A percentile compares a stretch with the other conserved stretches of the same genome.
Conservation (phyloP, 2,113 vertebrate species). For the Edolisoma coerulescens region DNA sequence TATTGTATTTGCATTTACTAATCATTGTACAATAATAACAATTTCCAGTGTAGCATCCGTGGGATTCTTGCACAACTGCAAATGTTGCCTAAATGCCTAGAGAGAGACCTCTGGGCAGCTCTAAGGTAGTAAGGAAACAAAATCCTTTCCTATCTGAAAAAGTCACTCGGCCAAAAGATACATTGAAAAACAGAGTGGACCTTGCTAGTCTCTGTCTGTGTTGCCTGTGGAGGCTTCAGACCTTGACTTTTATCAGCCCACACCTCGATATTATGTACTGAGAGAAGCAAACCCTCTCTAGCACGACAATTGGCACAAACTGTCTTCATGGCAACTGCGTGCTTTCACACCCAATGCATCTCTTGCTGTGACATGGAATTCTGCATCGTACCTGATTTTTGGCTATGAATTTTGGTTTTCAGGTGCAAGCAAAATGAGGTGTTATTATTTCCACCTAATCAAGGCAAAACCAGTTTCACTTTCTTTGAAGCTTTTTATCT, state of each 20-base stretch:
- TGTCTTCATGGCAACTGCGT: fast-evolving
- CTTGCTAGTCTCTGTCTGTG: fast-evolving
- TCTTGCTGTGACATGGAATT: fast-evolving
- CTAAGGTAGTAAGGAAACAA: neutral
- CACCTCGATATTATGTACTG: fast-evolving
- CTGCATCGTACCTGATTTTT: neutral
- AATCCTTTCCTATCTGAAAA: neutral
- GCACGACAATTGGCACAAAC: fast-evolving
- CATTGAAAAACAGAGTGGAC: neutral
- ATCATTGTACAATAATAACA: neutral
- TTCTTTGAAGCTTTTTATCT: slow-evolving; percentile 66
- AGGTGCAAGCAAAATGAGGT: neutral
- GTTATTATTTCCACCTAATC: slow-evolving; percentile 33
- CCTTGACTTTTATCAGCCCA: neutral
- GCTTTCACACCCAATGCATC: neutral
- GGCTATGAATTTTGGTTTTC: neutral
- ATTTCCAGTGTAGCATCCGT: neutral
- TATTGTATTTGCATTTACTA: neutral
- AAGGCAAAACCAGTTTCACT: slow-evolving; percentile 25
- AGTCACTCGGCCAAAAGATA: neutral
- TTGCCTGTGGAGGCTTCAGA: neutral
- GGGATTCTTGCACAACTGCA: neutral
- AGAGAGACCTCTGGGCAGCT: neutral
- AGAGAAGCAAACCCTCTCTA: neutral
- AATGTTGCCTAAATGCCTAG: neutral